These are phyloP conservation scores for Anguilla marmorata DNA, from an alignment of 2,797 vertebrate species.

Conservation along the genomic window DNA sequence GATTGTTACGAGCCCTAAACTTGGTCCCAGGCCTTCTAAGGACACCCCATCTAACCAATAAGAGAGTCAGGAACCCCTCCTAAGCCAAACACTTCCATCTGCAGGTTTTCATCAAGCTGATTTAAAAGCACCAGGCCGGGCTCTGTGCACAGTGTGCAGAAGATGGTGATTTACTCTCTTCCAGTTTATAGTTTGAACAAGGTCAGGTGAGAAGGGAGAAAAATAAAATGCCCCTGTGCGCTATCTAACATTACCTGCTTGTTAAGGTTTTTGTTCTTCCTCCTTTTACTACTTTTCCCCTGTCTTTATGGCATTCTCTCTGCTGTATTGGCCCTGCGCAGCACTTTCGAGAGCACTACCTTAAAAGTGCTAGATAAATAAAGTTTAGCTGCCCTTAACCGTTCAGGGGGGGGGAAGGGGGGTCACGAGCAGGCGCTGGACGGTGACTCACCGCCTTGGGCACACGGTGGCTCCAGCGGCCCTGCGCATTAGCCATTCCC, in stretches of 20 bases:
- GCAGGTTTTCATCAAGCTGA: not conserved
- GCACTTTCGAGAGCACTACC: not conserved
- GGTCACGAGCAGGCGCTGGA: not conserved
- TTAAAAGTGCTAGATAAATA: not conserved
- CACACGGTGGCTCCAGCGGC: not conserved
- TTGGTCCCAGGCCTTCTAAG: not conserved
- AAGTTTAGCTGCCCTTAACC: not conserved
- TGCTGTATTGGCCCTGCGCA: not conserved
- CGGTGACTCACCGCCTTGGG: not conserved
- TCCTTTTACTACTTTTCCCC: not conserved
- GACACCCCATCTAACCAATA: not conserved
- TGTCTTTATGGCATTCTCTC: not conserved
- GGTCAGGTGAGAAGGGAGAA: not conserved
- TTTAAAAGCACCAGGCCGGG: not conserved
- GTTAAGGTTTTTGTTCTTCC: not conserved
- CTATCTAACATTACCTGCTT: not conserved
- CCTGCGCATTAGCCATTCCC: slow-evolving; percentile 20
- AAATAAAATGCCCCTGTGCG: not conserved
- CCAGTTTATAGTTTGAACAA: not conserved
- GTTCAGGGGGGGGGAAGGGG: too few relatives aligned
- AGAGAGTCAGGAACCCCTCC: not conserved
- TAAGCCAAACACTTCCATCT: not conserved
- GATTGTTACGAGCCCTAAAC: not conserved
- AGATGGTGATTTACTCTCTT: not conserved
- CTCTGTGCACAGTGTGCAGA: not conserved